Conservation (phyloP, 1,140 invertebrate genomes). For the Brachionus manjavacas region DNA sequence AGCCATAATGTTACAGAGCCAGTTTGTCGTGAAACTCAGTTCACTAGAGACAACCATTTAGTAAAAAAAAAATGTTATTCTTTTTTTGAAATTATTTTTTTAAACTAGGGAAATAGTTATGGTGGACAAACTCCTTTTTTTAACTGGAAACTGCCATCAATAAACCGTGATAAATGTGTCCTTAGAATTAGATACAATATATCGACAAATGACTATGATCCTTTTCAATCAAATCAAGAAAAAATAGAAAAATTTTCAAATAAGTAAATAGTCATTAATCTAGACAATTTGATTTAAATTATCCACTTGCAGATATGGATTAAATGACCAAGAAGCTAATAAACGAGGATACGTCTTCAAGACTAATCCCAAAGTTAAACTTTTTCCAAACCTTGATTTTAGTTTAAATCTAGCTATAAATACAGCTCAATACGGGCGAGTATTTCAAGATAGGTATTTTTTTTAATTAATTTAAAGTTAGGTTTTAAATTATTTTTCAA, state of each 20-base stretch:
- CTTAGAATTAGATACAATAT: constrained; percentile 57
- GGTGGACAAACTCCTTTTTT: constrained; percentile 50
- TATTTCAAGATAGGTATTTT: constrained; percentile 52
- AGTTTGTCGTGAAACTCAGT: constrained; percentile 53
- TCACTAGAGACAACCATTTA: constrained; percentile 55
- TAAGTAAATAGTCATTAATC: constrained; percentile 42
- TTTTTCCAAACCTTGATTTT: constrained; percentile 50
- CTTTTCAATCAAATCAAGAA: constrained; percentile 46
- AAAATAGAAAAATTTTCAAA: constrained; percentile 24
- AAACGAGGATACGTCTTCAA: constrained; percentile 52
- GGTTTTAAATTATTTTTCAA: background rate
- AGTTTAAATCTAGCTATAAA: constrained; percentile 51
- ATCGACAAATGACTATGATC: constrained; percentile 54
- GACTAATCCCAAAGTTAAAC: constrained; percentile 51
- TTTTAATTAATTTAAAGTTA: background rate
- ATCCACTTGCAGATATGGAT: background rate
- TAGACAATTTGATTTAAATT: constrained; percentile 43
- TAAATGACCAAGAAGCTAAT: constrained; percentile 44
- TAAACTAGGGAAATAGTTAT: constrained; percentile 48
- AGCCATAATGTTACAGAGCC: constrained; percentile 50
- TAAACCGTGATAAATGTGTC: constrained; percentile 51
- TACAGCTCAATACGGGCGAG: constrained; percentile 54
- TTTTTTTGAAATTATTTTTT: background rate
- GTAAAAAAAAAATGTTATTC: constrained; percentile 41
- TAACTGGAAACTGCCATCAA: constrained; percentile 55